Conservation (phyloP, 1,140 invertebrate species). For the Aphelenchoides avenae region DNA sequence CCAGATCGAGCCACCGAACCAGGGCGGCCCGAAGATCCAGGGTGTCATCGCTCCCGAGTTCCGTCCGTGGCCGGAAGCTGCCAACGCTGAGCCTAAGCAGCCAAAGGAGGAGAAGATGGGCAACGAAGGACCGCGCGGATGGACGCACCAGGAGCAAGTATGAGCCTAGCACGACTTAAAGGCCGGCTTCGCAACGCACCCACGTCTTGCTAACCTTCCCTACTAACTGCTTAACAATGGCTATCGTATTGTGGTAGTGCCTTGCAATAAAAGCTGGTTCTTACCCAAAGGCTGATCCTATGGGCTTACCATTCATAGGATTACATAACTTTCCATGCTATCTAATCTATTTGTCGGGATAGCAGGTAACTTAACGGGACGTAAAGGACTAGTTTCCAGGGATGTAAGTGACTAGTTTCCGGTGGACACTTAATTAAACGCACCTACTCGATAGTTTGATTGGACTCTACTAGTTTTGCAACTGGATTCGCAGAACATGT, state of each 20-base stretch:
- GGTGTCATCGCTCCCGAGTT: not conserved
- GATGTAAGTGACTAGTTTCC: too few species aligned
- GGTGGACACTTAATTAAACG: too few species aligned
- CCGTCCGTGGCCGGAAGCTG: not conserved
- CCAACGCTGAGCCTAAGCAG: not conserved
- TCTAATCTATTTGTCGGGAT: too few species aligned
- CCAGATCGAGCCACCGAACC: slow-evolving; percentile 28
- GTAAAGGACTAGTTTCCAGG: too few species aligned
- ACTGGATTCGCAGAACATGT: too few species aligned
- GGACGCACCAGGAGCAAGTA: slow-evolving; percentile 13
- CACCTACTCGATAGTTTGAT: too few species aligned
- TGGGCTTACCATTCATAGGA: not conserved
- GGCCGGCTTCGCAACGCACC: too few species aligned
- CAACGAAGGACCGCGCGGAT: slow-evolving; percentile 15
- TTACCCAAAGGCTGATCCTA: not conserved
- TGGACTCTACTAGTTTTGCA: too few species aligned
- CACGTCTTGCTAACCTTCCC: not conserved
- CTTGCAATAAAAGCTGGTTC: not conserved
- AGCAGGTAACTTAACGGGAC: too few species aligned
- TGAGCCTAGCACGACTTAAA: not conserved
- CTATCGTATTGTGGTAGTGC: slow-evolving; percentile 1
- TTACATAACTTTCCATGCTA: not conserved
- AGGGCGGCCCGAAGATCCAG: not conserved
- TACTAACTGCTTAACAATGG: not conserved
- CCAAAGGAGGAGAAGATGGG: not conserved